phyloP scores from a whole-genome alignment of 2,797 vertebrate species.

The Denticeps clupeoides region DNA sequence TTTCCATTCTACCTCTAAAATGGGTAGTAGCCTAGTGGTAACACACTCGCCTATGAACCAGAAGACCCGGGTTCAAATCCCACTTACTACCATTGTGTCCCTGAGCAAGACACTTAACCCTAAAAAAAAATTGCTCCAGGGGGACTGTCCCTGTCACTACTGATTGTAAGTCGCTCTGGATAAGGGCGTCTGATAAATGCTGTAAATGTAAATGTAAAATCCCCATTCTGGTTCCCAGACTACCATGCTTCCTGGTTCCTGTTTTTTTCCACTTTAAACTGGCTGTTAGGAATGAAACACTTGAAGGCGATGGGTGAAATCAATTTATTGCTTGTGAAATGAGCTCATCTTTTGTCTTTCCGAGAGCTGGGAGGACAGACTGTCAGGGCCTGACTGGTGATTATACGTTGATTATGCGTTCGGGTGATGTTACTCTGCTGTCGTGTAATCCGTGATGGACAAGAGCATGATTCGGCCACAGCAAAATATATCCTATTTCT shows the following conservation, averaged over 20 bases:
- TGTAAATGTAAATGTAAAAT: too few species aligned
- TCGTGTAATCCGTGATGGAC: constrained; percentile 12
- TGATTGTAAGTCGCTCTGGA: too few species aligned
- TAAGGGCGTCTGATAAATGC: too few species aligned
- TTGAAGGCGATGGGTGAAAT: constrained; percentile 20
- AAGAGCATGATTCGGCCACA: not conserved
- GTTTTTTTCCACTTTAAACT: constrained; percentile 5
- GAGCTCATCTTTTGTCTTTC: constrained; percentile 18
- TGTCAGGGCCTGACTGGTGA: not conserved
- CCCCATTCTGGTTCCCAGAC: not conserved
- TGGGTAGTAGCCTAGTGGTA: too few species aligned
- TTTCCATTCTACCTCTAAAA: too few species aligned
- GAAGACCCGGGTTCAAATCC: too few species aligned
- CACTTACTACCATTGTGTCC: too few species aligned
- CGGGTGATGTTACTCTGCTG: constrained; percentile 1
- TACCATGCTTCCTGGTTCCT: constrained; percentile 3
- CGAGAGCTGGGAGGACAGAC: constrained; percentile 1
- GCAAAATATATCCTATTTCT: not conserved
- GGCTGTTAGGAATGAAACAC: constrained; percentile 15
- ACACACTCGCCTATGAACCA: too few species aligned
- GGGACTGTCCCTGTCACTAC: too few species aligned
- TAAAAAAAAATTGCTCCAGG: too few species aligned
- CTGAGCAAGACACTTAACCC: too few species aligned
- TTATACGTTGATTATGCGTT: constrained; percentile 19
- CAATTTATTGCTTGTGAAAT: constrained; percentile 25